phyloP scores from a whole-genome alignment of 1,140 invertebrate species.

The Leptinotarsa defecta region DNA sequence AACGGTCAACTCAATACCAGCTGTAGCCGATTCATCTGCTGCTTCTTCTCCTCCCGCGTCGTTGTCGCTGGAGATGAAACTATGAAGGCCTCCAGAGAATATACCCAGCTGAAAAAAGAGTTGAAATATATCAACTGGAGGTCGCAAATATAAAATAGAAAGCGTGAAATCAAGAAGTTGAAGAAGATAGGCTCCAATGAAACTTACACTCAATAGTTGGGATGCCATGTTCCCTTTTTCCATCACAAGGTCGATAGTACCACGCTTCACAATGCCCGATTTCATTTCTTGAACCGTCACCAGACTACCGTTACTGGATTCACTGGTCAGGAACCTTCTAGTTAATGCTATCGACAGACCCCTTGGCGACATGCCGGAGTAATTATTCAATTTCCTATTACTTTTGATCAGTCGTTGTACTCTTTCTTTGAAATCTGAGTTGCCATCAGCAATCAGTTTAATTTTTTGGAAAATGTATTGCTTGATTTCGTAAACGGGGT shows the following conservation, averaged over 20 bases:
- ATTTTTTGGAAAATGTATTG: slow-evolving; percentile 70
- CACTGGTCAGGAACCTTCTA: slow-evolving; percentile 63
- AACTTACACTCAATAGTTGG: slow-evolving; percentile 60
- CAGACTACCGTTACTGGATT: slow-evolving; percentile 71
- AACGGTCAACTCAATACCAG: slow-evolving; percentile 83
- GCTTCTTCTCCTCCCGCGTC: slow-evolving; percentile 53
- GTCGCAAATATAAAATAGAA: background rate
- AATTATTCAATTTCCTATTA: slow-evolving; percentile 65
- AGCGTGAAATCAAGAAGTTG: too few relatives aligned
- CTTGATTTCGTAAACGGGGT: slow-evolving; percentile 68
- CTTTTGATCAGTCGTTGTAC: slow-evolving; percentile 55
- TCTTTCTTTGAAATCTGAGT: slow-evolving; percentile 56
- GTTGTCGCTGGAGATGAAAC: slow-evolving; percentile 65
- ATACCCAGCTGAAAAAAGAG: slow-evolving; percentile 64
- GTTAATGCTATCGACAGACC: slow-evolving; percentile 75
- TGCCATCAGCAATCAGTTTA: slow-evolving; percentile 63
- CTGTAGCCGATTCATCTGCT: slow-evolving; percentile 69
- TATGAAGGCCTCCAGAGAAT: slow-evolving; percentile 77
- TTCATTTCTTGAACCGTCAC: slow-evolving; percentile 77
- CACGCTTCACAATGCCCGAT: slow-evolving; percentile 75
- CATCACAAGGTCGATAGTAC: slow-evolving; percentile 73
- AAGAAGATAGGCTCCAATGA: too few relatives aligned
- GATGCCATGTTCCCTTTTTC: slow-evolving; percentile 60
- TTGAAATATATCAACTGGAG: too few relatives aligned
- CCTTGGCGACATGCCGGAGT: slow-evolving; percentile 67